phyloP scores from a whole-genome alignment of 92 coral and sea anemone genomes.

The Umimayanthus kanabou region DNA sequence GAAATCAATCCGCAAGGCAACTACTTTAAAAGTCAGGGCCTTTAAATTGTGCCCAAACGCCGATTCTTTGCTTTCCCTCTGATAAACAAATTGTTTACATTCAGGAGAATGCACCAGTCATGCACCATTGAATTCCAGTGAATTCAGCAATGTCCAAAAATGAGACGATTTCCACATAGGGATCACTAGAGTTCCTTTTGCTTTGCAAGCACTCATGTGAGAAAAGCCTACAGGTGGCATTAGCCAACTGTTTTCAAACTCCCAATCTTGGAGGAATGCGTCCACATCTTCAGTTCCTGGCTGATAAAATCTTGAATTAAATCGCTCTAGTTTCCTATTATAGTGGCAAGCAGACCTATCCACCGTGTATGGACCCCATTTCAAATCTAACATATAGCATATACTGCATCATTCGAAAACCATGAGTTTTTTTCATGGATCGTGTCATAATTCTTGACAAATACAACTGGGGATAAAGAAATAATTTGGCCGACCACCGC shows the following conservation, averaged over 20 bases:
- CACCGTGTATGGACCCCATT: constrained; percentile 47
- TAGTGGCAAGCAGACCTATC: constrained; percentile 32
- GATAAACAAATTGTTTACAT: background rate
- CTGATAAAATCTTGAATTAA: constrained; percentile 40
- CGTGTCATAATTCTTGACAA: too few relatives aligned
- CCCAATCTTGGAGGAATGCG: constrained; percentile 47
- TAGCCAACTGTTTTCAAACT: constrained; percentile 45
- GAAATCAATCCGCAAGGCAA: background rate
- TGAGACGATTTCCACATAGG: constrained; percentile 48
- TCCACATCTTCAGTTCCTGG: background rate
- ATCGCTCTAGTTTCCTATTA: constrained; percentile 13
- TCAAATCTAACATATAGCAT: background rate
- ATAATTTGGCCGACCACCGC: too few relatives aligned
- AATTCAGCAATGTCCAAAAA: constrained; percentile 42
- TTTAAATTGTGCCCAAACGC: background rate
- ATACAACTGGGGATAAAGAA: too few relatives aligned
- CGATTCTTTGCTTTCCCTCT: constrained; percentile 11
- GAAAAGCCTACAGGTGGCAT: constrained; percentile 22
- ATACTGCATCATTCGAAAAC: constrained; percentile 40
- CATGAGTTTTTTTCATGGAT: too few relatives aligned
- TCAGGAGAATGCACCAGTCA: background rate
- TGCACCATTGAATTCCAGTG: background rate
- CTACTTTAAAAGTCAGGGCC: background rate
- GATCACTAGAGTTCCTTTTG: constrained; percentile 45
- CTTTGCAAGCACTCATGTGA: constrained; percentile 43